Conservation (phyloP, 1,140 invertebrate species). For the Drosophila ercepeae region DNA sequence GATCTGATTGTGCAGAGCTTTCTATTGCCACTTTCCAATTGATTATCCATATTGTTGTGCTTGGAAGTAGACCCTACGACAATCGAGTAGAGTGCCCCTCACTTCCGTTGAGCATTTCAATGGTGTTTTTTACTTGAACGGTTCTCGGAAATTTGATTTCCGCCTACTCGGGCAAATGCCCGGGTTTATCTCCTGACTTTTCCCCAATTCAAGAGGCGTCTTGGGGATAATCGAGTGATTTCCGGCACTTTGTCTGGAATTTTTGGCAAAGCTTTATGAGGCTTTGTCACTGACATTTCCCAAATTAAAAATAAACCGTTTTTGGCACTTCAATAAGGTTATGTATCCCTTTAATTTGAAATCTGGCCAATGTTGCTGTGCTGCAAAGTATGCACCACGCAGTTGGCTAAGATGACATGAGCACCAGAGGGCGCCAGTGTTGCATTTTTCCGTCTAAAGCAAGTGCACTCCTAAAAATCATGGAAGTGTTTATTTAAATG, state of each 20-base stretch:
- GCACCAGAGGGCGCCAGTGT: background rate
- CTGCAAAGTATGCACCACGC: constrained; percentile 10
- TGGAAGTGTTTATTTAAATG: too few relatives aligned
- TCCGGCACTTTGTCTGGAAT: constrained; percentile 63
- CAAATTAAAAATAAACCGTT: background rate
- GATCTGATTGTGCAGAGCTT: background rate
- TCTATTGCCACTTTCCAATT: background rate
- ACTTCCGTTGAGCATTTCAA: constrained; percentile 47
- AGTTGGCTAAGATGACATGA: background rate
- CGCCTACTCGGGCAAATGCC: constrained; percentile 3
- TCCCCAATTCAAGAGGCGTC: constrained; percentile 1
- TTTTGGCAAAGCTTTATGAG: background rate
- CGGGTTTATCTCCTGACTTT: constrained; percentile 8
- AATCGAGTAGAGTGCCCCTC: constrained; percentile 36
- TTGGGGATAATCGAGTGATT: constrained; percentile 59
- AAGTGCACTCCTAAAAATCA: background rate
- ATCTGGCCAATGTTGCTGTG: background rate
- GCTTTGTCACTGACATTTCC: background rate
- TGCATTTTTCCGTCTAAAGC: too few relatives aligned
- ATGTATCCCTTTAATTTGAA: background rate
- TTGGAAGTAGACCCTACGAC: background rate
- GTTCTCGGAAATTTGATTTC: constrained; percentile 69
- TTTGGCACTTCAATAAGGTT: background rate
- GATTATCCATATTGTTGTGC: background rate
- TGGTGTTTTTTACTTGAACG: constrained; percentile 26